Conservation (phyloP, 2,113 vertebrate species). For the Donacobius atricapilla region DNA sequence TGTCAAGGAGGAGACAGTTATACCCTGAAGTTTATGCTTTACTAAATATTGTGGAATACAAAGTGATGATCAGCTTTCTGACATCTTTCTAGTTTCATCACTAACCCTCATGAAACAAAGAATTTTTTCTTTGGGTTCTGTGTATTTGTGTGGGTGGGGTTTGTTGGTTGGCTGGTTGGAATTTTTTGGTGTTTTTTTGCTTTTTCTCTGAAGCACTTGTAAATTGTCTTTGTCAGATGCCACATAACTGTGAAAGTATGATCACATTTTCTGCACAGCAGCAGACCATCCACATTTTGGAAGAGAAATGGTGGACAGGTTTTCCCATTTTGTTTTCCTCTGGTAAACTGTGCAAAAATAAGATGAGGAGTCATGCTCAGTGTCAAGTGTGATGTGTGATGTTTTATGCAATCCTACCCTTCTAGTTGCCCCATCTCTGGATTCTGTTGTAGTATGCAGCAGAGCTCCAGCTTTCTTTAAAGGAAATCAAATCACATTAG, state of each 20-base stretch:
- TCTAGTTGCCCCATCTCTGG: neutral
- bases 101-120: neutral
- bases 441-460: neutral
- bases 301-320: neutral
- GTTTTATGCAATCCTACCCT: neutral
- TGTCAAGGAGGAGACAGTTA: neutral
- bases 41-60: neutral
- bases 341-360: neutral
- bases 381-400: neutral
- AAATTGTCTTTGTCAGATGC: neutral
- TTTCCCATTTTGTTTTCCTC: neutral
- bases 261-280: neutral
- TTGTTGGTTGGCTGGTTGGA: neutral
- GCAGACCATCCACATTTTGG: neutral
- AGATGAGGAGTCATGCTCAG: neutral
- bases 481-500: neutral
- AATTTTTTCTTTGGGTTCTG: neutral
- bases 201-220: neutral
- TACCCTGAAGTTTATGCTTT: neutral
- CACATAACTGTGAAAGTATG: neutral
- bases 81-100: neutral
- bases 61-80: neutral
- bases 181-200: fast-evolving
- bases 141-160: no score
- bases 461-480: neutral